These are phyloP conservation scores for Phortica okadai DNA, from an alignment of 2,888 invertebrate species.

Conservation along the genomic window DNA sequence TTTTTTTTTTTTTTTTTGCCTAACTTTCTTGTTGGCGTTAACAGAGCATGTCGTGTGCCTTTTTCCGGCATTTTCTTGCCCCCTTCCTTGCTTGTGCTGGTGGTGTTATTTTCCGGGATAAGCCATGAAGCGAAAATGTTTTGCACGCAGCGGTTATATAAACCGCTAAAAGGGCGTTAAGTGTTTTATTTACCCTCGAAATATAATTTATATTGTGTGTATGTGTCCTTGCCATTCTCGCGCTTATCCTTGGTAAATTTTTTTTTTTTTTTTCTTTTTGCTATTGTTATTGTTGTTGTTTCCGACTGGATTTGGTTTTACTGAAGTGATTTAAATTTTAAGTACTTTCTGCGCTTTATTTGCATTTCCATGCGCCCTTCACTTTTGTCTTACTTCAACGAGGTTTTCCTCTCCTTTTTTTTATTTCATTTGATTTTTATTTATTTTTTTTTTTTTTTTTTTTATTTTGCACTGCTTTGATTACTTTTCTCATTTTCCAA, in stretches of 20 bases:
- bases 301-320: constrained; percentile 55
- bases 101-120: constrained; percentile 48
- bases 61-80: constrained; percentile 30
- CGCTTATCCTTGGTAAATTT: background rate
- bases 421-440: constrained; percentile 18
- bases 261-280: background rate
- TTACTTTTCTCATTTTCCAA: constrained; percentile 68
- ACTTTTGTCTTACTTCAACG: background rate
- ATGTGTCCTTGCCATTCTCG: constrained; percentile 24
- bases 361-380: background rate
- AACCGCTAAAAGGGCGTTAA: constrained; percentile 69
- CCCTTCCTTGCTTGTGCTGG: background rate
- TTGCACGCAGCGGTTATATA: constrained; percentile 27
- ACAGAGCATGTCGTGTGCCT: constrained; percentile 61
- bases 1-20: constrained; percentile 45
- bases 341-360: constrained; percentile 58
- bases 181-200: constrained; percentile 69
- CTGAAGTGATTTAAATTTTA: constrained; percentile 68
- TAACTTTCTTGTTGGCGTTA: constrained; percentile 53
- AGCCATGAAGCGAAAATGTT: constrained; percentile 39
- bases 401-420: constrained; percentile 41
- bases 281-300: constrained; percentile 18
- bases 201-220: constrained; percentile 64
- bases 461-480: constrained; percentile 47
- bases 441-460: constrained; percentile 39